Base-by-base conservation (phyloP, 2,113 vertebrate genomes). In the Coptodon rendalli region DNA sequence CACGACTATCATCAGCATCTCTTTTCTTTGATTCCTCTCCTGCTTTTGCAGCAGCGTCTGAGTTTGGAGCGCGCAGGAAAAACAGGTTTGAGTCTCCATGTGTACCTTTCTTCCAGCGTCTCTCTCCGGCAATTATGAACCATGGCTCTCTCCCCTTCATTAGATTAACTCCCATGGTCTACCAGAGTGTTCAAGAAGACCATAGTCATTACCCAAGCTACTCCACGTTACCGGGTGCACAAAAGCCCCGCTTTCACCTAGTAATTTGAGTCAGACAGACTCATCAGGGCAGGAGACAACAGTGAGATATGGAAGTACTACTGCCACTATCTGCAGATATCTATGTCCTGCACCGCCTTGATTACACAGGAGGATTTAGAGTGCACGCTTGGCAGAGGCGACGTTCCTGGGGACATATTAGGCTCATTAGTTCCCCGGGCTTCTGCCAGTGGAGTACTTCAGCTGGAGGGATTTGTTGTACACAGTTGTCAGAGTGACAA, bases 81-180 rank as follows among this genome's bases (percentile, higher is more conserved):
- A 83, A 27, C n/a, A 27, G 79, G 84, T 84, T 78, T 53, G 57
- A 84, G 59, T 66, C 79, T 85, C 80, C 86, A 88, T 94, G 88
- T 73, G 86, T 66, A 50, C 53, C 85, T 63, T 56, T 63, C 45
- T 86, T 81, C 34, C 34, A 87, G 27, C 85, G 71, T 87, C 40
- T 78, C 29, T 89, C 61, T 81, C 80, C 80, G 45, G 80, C 90
- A 86, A 95, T 94, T 91, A 93, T 80, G 86, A 90, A 73, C 68
- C 79, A 59, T 87, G 61, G 80, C 52, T 89, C 88, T 86, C 56
- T 48, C 68, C 17, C 66, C 81, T 82, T 95, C 92, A 96, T 96
- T 96, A 94, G 95, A 96, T 96, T 94, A 96, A 76, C 82, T 91
- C 88, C 89, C 87, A 81, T 91, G 90, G 91, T 90, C 89, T 92